A percentile compares a stretch with the other conserved stretches of the same genome.
Evolutionary conservation across 1,140 invertebrate species (phyloP).

Genomic region (Pygmarrhopalites habei): DNA sequence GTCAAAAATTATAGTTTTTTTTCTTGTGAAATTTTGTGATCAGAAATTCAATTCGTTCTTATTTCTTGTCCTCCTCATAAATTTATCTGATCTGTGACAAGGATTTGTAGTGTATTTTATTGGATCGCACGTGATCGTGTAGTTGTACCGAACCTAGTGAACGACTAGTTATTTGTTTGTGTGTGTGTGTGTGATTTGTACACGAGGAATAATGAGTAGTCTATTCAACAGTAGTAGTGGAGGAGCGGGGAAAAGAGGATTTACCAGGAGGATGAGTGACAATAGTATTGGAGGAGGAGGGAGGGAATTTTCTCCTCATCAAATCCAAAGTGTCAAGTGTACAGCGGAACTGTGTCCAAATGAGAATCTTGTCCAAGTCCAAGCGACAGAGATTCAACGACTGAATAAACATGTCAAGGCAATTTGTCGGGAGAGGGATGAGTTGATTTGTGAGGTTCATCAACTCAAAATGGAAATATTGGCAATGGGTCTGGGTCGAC

Average conservation of each 20-base stretch:
- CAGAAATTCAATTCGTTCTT: too few species aligned
- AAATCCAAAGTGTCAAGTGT: background rate
- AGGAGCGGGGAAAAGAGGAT: background rate
- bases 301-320: background rate
- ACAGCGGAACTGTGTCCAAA: conserved; percentile 17
- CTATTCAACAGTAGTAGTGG: background rate
- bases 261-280: background rate
- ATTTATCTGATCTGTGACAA: too few species aligned
- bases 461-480: conserved; percentile 34
- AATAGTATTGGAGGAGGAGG: background rate
- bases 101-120: too few species aligned
- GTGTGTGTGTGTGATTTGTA: background rate
- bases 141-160: background rate
- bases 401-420: conserved; percentile 14
- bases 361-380: conserved; percentile 9
- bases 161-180: background rate
- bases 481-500: conserved; percentile 22
- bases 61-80: too few species aligned
- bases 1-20: too few species aligned
- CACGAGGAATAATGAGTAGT: background rate
- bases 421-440: conserved; percentile 24
- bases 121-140: too few species aligned
- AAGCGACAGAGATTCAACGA: conserved; percentile 28
- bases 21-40: too few species aligned
- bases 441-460: conserved; percentile 37